Conservation (phyloP, 2,888 invertebrate species). For the Oxyscelio sp. region DNA sequence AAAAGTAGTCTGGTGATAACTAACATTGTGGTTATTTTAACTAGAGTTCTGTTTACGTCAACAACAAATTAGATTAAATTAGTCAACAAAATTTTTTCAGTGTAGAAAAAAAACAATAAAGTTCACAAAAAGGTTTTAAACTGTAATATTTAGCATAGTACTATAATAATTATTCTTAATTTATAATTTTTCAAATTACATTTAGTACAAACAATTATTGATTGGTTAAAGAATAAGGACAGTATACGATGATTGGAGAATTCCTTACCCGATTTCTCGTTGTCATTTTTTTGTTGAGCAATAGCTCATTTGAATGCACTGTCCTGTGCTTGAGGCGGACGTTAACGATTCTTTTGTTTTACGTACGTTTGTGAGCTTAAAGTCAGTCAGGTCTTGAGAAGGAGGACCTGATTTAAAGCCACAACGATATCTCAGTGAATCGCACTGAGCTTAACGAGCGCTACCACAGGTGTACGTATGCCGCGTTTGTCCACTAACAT, state of each 20-base stretch:
- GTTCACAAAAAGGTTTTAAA: too few species aligned
- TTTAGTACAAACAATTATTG: too few species aligned
- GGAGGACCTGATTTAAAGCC: constrained; percentile 86
- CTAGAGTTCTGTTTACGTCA: too few species aligned
- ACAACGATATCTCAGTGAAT: constrained; percentile 84
- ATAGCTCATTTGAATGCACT: constrained; percentile 86
- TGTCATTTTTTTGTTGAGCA: constrained; percentile 82
- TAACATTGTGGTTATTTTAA: too few species aligned
- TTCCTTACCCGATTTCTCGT: constrained; percentile 73
- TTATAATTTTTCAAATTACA: too few species aligned
- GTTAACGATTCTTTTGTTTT: constrained; percentile 87
- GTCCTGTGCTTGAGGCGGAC: constrained; percentile 80
- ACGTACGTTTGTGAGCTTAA: constrained; percentile 78
- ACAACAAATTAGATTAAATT: too few species aligned
- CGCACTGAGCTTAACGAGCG: constrained; percentile 85
- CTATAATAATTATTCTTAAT: too few species aligned
- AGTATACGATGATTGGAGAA: constrained; percentile 50
- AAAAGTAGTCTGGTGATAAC: too few species aligned
- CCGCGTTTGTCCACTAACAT: constrained; percentile 73
- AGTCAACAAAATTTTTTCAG: too few species aligned
- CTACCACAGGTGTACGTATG: constrained; percentile 79
- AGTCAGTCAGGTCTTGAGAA: constrained; percentile 77
- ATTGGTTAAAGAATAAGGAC: background rate
- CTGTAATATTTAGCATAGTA: too few species aligned
- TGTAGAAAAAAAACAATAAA: too few species aligned